A percentile compares a stretch with the other conserved stretches of the same genome.
These are phyloP conservation scores for Xenopus borealis DNA, from an alignment of 2,113 vertebrate species.

Conservation along the genomic window DNA sequence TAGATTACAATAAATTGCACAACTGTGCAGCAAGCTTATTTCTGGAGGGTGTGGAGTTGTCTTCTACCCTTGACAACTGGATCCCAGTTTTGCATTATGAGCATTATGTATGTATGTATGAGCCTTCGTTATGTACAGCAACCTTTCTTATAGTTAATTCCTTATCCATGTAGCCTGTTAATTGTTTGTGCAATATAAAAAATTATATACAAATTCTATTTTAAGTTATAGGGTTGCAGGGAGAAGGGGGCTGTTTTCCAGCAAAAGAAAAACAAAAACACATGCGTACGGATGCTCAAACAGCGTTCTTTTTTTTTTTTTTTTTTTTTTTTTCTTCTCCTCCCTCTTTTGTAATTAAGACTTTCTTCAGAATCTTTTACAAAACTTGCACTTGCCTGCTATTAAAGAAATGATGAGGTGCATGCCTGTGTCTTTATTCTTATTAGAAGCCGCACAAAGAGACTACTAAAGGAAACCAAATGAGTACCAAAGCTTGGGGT, in stretches of 20 bases:
- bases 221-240: constrained; percentile 64
- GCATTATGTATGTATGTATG: too few species aligned
- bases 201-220: constrained; percentile 75
- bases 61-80: neutral
- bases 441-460: too few species aligned
- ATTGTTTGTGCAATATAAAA: constrained; percentile 80
- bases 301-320: constrained; percentile 54
- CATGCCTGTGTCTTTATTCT: constrained; percentile 12
- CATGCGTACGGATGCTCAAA: constrained; percentile 60
- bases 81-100: too few species aligned
- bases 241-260: constrained; percentile 60
- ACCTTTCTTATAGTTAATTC: constrained; percentile 49
- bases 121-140: constrained; percentile 6
- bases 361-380: constrained; percentile 73
- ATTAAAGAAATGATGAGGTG: constrained; percentile 67
- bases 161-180: constrained; percentile 59
- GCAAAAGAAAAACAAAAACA: constrained; percentile 38
- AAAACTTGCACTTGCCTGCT: constrained; percentile 67
- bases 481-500: too few species aligned
- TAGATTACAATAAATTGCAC: too few species aligned
- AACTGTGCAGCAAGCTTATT: constrained; percentile 1
- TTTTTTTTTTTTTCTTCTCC: too few species aligned
- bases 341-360: constrained; percentile 72
- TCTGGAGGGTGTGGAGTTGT: neutral
- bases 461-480: too few species aligned